Percentiles rank a stretch among this genome's conserved stretches.
Conservation (phyloP, 2,113 vertebrate species). For the Mus spicilegus region DNA sequence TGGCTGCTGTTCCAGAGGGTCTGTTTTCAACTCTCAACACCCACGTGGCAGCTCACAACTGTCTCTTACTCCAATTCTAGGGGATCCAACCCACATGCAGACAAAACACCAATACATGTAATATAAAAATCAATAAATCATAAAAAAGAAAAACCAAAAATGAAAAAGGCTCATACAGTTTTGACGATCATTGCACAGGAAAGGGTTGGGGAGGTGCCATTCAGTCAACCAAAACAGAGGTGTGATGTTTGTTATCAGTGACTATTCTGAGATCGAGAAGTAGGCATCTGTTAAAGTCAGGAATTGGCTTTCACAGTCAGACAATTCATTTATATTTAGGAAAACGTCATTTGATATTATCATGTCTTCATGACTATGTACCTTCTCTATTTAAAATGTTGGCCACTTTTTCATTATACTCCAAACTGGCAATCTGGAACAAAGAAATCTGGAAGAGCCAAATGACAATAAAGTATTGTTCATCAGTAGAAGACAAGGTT, state of each 20-base stretch:
- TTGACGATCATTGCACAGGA: neutral
- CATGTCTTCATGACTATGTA: neutral
- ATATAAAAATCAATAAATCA: neutral
- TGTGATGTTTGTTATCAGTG: neutral
- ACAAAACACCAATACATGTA: no score
- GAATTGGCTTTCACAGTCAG: neutral
- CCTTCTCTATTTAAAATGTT: constrained; percentile 13
- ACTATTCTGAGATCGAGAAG: neutral
- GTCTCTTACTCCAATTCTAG: no score
- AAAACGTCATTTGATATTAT: neutral
- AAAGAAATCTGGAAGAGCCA: neutral
- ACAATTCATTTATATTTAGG: neutral
- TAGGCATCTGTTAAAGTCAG: neutral
- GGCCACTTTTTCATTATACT: neutral
- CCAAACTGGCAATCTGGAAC: neutral
- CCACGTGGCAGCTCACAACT: no score
- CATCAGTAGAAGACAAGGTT: neutral
- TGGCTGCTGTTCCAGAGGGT: no score
- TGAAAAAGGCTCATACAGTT: neutral
- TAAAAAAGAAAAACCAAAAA: neutral
- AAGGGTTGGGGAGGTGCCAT: neutral
- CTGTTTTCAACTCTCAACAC: no score
- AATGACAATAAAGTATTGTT: neutral
- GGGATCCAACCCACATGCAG: no score
- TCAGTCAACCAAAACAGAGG: neutral